Evolutionary conservation across 2,797 vertebrate genomes (phyloP), one percentile per base, ranked within the genome.

Genomic region (Acrocephalus scirpaceus): DNA sequence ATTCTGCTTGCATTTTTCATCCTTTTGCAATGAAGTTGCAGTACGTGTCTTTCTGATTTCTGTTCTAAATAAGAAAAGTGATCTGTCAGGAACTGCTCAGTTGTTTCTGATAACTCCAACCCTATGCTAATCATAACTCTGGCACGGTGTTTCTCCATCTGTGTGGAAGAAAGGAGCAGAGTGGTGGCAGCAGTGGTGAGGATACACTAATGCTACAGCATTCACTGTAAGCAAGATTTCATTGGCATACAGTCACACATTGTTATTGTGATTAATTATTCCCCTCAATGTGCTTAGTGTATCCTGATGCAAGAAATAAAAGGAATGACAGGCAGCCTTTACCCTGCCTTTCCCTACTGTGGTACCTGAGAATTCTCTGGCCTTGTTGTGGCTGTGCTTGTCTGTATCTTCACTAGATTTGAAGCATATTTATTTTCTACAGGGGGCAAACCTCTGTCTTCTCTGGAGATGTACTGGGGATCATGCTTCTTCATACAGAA

Each of bases 31-130:
- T 58, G 62, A 69, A 88, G 62, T 17, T 34, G 34, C 38, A 34
- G 48, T 73, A 12, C 2, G 1, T 25, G 22, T 60, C 29, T 80
- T 80, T 77, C 75, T 69, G 36, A 90, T 84, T 94, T 86, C 23
- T 90, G 40, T 61, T 78, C 57, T 67, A 70, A 84, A 38, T 80
- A 45, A 75, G 74, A 83, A 58, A 81, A 84, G 70, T 73, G 85
- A 51, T 93, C 90, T 96, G 83, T 90, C 79, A 82, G 83, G 85
- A 90, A 11, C 73, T 84, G 92, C 80, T 92, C 91, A 86, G 53
- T 93, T 96, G 77, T 91, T 94, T 86, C 92, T 93, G 86, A 27
- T 94, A 92, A 86, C 93, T 97, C 51, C 90, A 96, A 75, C 88
- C 66, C 93, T 92, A 45, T 82, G 79, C 60, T 96, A 88, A 94